phyloP scores from a whole-genome alignment of 1,140 invertebrate genomes.

The Aporrectodea caliginosa region DNA sequence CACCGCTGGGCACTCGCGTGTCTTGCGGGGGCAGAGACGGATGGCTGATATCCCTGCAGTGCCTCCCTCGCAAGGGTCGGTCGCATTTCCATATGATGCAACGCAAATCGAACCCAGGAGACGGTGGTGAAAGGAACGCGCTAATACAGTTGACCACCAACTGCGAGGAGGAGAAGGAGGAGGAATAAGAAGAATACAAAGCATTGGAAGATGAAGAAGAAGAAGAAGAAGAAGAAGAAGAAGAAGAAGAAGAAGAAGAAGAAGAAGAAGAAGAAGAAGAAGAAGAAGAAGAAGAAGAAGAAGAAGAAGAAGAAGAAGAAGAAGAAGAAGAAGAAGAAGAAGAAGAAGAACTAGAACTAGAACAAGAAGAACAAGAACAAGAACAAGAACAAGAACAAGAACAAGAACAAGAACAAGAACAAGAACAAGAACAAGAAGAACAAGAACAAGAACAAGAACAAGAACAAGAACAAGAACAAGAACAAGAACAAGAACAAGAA shows the following conservation, averaged over 20 bases:
- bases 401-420: constrained; percentile 17
- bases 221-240: neutral
- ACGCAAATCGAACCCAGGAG: constrained; percentile 1
- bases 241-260: neutral
- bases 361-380: constrained; percentile 9
- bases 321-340: constrained; percentile 24
- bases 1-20: no score
- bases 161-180: constrained; percentile 3
- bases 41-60: no score
- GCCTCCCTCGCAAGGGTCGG: no score
- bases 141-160: constrained; percentile 29
- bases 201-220: neutral
- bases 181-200: neutral
- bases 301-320: constrained; percentile 28
- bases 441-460: constrained; percentile 11
- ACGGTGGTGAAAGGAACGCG: neutral
- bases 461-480: constrained; percentile 13
- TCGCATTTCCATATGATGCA: neutral
- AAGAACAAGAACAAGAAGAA: constrained; percentile 24
- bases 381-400: constrained; percentile 22
- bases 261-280: constrained; percentile 16
- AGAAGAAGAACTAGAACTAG: constrained; percentile 1
- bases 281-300: constrained; percentile 21
- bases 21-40: no score
- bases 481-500: constrained; percentile 23